phyloP scores from a whole-genome alignment of 2,888 invertebrate species.

The Ormyrus rosae region DNA sequence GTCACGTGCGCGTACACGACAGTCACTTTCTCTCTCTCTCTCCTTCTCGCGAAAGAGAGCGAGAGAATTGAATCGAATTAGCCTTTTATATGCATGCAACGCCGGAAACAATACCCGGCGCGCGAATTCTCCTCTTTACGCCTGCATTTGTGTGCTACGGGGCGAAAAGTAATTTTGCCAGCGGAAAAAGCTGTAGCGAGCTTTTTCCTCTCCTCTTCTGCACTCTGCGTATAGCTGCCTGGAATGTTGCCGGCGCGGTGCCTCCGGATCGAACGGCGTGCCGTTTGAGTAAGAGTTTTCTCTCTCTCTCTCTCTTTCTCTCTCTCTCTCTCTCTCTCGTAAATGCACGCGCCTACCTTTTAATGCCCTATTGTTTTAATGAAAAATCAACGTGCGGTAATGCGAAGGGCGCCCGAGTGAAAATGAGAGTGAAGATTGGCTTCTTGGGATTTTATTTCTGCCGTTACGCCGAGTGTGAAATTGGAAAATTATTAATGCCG shows the following conservation, averaged over 20 bases:
- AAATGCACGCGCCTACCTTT: too few relatives aligned
- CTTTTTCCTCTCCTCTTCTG: background rate
- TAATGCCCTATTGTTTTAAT: too few relatives aligned
- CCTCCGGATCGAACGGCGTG: background rate
- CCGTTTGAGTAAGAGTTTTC: background rate
- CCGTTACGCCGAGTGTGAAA: too few relatives aligned
- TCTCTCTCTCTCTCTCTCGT: too few relatives aligned
- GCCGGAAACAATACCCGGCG: slow-evolving; percentile 20
- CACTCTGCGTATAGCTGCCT: too few relatives aligned
- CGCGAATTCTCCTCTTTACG: background rate
- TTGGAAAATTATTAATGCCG: too few relatives aligned
- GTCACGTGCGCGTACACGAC: slow-evolving; percentile 27
- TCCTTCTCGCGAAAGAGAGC: slow-evolving; percentile 25
- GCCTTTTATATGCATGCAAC: slow-evolving; percentile 4
- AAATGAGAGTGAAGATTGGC: too few relatives aligned
- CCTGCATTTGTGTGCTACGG: slow-evolving; percentile 6
- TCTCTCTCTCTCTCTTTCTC: too few relatives aligned
- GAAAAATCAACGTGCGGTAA: too few relatives aligned
- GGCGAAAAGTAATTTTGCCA: slow-evolving; percentile 18
- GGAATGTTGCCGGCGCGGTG: too few relatives aligned
- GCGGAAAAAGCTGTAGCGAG: background rate
- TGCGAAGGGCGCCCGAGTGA: too few relatives aligned
- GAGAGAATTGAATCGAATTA: slow-evolving; percentile 42
- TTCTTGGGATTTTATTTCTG: too few relatives aligned
- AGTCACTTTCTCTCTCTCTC: background rate